These are phyloP conservation scores for Pipa parva DNA, from an alignment of 2,113 vertebrate species.

Conservation along the genomic window DNA sequence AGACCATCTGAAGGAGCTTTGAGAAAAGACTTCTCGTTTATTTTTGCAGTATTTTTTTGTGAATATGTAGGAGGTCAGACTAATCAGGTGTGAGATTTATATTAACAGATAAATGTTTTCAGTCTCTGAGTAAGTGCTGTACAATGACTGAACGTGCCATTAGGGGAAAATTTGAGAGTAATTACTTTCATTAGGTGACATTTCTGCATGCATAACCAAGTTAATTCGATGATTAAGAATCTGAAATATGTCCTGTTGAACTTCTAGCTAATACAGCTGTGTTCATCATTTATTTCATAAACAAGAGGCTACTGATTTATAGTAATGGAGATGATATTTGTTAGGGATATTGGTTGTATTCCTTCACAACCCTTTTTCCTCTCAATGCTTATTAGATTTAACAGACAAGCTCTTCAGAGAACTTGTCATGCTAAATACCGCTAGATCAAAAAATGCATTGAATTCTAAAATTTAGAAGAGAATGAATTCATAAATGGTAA, in stretches of 20 bases:
- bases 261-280: slow-evolving; percentile 23
- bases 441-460: no score
- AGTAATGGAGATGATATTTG: slow-evolving; percentile 20
- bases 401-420: background rate
- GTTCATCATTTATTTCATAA: slow-evolving; percentile 20
- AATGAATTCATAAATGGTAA: no score
- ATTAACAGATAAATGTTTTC: slow-evolving; percentile 35
- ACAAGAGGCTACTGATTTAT: slow-evolving; percentile 19
- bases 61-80: slow-evolving; percentile 26
- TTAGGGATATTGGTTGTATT: background rate
- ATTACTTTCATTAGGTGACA: slow-evolving; percentile 42
- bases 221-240: slow-evolving; percentile 38
- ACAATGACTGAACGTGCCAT: slow-evolving; percentile 32
- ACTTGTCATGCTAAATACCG: no score
- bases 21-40: background rate
- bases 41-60: slow-evolving; percentile 12
- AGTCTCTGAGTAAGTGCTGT: slow-evolving; percentile 22
- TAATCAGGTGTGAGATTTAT: slow-evolving; percentile 33
- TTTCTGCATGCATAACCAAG: slow-evolving; percentile 41
- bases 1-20: background rate
- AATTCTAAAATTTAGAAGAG: no score
- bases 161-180: slow-evolving; percentile 37
- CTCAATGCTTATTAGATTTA: background rate
- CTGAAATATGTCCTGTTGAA: slow-evolving; percentile 31
- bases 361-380: background rate